A percentile compares a stretch with the other conserved stretches of the same genome.
These are phyloP conservation scores for Pelmatolapia mariae DNA, from an alignment of 2,113 vertebrate species.

Conservation along the genomic window DNA sequence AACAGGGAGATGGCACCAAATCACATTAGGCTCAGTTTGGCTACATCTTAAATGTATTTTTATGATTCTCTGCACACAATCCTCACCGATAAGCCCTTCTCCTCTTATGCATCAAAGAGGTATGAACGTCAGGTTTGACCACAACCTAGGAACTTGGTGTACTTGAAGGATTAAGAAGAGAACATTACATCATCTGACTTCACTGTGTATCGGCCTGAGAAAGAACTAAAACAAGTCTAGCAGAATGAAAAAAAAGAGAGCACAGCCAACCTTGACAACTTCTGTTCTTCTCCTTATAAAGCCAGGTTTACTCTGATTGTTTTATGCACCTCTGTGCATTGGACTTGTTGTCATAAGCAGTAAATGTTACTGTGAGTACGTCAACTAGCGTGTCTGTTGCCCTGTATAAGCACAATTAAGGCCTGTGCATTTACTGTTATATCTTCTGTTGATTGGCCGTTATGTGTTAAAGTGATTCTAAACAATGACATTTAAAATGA, in stretches of 20 bases:
- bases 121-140: constrained; percentile 6
- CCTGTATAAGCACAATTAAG: background rate
- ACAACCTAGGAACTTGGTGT: background rate
- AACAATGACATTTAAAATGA: background rate
- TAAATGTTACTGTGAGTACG: background rate
- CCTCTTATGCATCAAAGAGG: constrained; percentile 24
- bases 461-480: background rate
- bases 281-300: constrained; percentile 48
- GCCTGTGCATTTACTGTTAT: background rate
- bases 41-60: background rate
- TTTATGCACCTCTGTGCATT: background rate
- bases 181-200: constrained; percentile 14
- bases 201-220: constrained; percentile 3
- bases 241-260: background rate
- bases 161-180: constrained; percentile 24
- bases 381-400: background rate
- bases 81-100: background rate
- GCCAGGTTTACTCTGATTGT: constrained; percentile 1
- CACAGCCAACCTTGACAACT: background rate
- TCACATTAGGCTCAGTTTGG: background rate
- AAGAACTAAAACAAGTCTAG: constrained; percentile 14
- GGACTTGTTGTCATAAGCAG: background rate
- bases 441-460: background rate
- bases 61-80: background rate
- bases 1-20: background rate